phyloP scores from a whole-genome alignment of 2,797 vertebrate species.

The Steatocranus sp. region DNA sequence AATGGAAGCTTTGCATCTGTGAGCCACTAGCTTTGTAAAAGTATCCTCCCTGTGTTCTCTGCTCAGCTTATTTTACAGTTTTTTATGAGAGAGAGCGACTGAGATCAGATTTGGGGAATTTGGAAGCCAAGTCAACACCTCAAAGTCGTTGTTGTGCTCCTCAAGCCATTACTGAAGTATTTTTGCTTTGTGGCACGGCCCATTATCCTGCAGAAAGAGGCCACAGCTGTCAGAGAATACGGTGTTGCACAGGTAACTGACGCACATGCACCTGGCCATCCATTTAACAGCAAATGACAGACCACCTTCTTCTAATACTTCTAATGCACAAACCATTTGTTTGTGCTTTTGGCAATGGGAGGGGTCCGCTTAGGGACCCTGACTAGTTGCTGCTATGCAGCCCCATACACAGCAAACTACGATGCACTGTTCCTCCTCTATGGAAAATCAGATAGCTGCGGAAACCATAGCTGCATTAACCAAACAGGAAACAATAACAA shows the following conservation, averaged over 20 bases:
- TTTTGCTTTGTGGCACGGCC: not conserved
- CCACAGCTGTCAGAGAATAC: not conserved
- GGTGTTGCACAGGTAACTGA: not conserved
- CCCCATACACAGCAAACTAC: not conserved
- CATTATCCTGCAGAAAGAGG: not conserved
- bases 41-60: not conserved
- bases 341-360: not conserved
- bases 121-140: not conserved
- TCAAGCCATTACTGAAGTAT: not conserved
- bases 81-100: rapidly evolving
- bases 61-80: not conserved
- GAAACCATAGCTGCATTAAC: not conserved
- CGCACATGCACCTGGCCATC: not conserved
- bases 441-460: not conserved
- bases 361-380: not conserved
- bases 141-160: not conserved
- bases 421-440: not conserved
- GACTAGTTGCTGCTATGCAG: not conserved
- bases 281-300: not conserved
- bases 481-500: not conserved
- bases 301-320: not conserved
- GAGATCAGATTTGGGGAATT: not conserved
- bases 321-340: not conserved
- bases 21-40: not conserved
- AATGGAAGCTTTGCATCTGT: not conserved